These are phyloP conservation scores for Tinea pellionella DNA, from an alignment of 2,888 invertebrate species.

Conservation along the genomic window DNA sequence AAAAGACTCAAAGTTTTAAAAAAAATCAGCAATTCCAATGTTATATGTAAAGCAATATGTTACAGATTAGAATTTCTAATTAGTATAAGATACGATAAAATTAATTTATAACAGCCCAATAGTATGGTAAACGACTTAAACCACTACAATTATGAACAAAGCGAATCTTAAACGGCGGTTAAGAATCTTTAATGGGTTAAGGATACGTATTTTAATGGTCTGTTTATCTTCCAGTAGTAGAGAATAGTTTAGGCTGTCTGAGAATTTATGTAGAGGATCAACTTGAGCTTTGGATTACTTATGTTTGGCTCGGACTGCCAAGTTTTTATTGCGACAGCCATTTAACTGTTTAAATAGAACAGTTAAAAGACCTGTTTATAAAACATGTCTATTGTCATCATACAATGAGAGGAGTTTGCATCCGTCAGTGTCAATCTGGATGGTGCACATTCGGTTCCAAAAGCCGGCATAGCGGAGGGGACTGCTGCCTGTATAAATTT, in stretches of 20 bases:
- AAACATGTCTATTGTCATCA: no score
- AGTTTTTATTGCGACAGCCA: not conserved
- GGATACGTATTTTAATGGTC: constrained; percentile 9
- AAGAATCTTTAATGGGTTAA: constrained; percentile 9
- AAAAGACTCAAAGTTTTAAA: no score
- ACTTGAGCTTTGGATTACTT: constrained; percentile 3
- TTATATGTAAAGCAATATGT: no score
- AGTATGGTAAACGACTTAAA: not conserved
- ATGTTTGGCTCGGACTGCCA: constrained; percentile 11
- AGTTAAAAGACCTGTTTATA: not conserved
- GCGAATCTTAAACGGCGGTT: constrained; percentile 13
- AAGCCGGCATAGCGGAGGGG: no score
- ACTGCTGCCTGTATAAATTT: no score
- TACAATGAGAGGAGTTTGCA: no score
- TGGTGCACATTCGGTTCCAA: no score
- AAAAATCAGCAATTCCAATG: no score
- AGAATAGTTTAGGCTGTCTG: constrained; percentile 6
- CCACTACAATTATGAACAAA: constrained; percentile 5
- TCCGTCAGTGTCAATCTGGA: no score
- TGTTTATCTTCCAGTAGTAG: constrained; percentile 11
- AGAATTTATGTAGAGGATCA: constrained; percentile 5
- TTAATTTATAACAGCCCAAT: not conserved
- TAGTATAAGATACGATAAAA: not conserved
- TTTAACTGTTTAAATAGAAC: not conserved
- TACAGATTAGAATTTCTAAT: no score